Conservation (phyloP, 2,888 invertebrate genomes). For the Elysia crispata region DNA sequence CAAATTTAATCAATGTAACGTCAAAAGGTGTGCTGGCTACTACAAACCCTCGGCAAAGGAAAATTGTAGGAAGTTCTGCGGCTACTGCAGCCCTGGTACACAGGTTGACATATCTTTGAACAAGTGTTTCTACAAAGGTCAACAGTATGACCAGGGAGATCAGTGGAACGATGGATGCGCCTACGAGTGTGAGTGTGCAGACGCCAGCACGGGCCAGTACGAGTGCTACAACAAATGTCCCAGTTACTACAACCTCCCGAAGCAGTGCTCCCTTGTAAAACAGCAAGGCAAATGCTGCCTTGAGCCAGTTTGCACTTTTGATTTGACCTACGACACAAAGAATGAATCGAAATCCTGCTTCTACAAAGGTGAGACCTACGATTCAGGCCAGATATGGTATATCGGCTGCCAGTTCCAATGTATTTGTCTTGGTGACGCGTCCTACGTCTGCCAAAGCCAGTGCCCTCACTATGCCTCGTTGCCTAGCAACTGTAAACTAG, state of each 20-base stretch:
- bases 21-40: constrained; percentile 53
- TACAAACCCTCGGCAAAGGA: constrained; percentile 64
- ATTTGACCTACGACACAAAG: constrained; percentile 60
- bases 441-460: constrained; percentile 51
- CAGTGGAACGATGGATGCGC: constrained; percentile 69
- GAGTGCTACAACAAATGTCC: constrained; percentile 64
- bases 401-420: constrained; percentile 55
- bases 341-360: constrained; percentile 61
- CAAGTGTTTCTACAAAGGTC: constrained; percentile 65
- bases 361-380: constrained; percentile 52
- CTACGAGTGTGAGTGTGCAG: constrained; percentile 66
- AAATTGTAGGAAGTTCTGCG: constrained; percentile 68
- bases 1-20: constrained; percentile 58
- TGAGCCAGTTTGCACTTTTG: constrained; percentile 67
- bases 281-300: constrained; percentile 61
- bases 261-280: constrained; percentile 66
- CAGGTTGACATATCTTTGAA: constrained; percentile 47
- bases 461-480: constrained; percentile 61
- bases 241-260: constrained; percentile 66
- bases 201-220: constrained; percentile 58
- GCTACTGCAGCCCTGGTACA: constrained; percentile 60
- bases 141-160: constrained; percentile 62
- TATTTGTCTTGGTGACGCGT: constrained; percentile 49
- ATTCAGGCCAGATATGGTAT: constrained; percentile 55
- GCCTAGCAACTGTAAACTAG: constrained; percentile 60